Percentiles rank a stretch among this genome's conserved stretches.
Conservation (phyloP, 2,113 vertebrate genomes). For the Electrona antarctica region DNA sequence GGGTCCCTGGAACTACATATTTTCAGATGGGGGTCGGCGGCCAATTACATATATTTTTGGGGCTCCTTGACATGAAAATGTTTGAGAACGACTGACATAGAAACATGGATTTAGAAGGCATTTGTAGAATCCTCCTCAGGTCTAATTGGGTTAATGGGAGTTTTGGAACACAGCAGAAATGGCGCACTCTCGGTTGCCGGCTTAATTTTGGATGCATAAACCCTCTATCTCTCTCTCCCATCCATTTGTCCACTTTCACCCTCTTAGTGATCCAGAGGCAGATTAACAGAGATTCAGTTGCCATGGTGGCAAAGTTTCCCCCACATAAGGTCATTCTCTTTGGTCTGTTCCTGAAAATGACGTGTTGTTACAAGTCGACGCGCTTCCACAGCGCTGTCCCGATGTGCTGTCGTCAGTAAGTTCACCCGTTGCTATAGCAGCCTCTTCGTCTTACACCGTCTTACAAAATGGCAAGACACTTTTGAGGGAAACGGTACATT, state of each 20-base stretch:
- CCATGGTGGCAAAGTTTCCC: slow-evolving; percentile 32
- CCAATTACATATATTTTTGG: too few relatives aligned
- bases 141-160: too few relatives aligned
- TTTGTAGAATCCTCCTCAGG: too few relatives aligned
- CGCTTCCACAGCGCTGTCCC: slow-evolving; percentile 1
- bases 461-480: not conserved
- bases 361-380: slow-evolving; percentile 4
- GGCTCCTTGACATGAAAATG: too few relatives aligned
- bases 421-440: slow-evolving; percentile 54
- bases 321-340: slow-evolving; percentile 6
- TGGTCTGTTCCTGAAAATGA: slow-evolving; percentile 17
- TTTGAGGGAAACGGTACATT: not conserved
- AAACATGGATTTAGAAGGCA: too few relatives aligned
- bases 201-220: too few relatives aligned
- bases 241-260: not conserved
- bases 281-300: slow-evolving; percentile 24
- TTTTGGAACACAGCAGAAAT: too few relatives aligned
- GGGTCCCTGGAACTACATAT: too few relatives aligned
- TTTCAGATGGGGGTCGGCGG: too few relatives aligned
- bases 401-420: too few relatives aligned
- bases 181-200: too few relatives aligned
- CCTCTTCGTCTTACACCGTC: not conserved
- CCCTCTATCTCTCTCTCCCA: not conserved
- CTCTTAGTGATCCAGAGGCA: not conserved
- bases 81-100: too few relatives aligned